These are phyloP conservation scores for Lagria hirta DNA, from an alignment of 2,888 invertebrate genomes.

Conservation along the genomic window DNA sequence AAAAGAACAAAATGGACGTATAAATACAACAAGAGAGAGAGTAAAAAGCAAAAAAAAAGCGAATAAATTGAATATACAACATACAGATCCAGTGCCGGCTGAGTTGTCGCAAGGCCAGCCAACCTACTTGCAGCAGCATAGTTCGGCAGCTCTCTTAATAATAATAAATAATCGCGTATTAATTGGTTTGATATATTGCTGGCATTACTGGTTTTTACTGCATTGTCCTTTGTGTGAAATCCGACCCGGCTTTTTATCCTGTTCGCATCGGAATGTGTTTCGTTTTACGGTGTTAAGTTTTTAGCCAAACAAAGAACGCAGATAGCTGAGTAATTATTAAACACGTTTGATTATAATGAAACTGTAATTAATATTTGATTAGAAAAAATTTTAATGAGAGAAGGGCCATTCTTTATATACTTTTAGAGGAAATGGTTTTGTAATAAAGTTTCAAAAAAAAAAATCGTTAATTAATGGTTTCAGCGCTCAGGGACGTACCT, in stretches of 20 bases:
- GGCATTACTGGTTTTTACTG: slow-evolving; percentile 49
- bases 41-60: too few species aligned
- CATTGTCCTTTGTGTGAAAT: slow-evolving; percentile 51
- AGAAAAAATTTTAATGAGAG: too few species aligned
- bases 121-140: slow-evolving; percentile 35
- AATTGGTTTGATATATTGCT: slow-evolving; percentile 55
- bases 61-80: too few species aligned
- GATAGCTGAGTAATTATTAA: slow-evolving; percentile 29
- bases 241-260: slow-evolving; percentile 47
- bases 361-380: slow-evolving; percentile 24
- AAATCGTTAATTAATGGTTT: too few species aligned
- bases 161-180: slow-evolving; percentile 54
- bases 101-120: slow-evolving; percentile 22
- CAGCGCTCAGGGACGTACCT: too few species aligned
- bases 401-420: too few species aligned
- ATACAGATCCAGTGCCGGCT: too few species aligned
- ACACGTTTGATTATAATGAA: slow-evolving; percentile 30
- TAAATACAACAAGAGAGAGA: too few species aligned
- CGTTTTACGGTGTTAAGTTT: slow-evolving; percentile 44
- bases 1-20: too few species aligned
- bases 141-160: slow-evolving; percentile 51
- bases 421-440: too few species aligned
- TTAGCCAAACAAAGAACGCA: slow-evolving; percentile 38
- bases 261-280: slow-evolving; percentile 47
- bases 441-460: too few species aligned